Percentiles rank a stretch among this genome's conserved stretches.
These are phyloP conservation scores for Rhyacichthys aspro DNA, from an alignment of 2,797 vertebrate genomes.

Conservation along the genomic window DNA sequence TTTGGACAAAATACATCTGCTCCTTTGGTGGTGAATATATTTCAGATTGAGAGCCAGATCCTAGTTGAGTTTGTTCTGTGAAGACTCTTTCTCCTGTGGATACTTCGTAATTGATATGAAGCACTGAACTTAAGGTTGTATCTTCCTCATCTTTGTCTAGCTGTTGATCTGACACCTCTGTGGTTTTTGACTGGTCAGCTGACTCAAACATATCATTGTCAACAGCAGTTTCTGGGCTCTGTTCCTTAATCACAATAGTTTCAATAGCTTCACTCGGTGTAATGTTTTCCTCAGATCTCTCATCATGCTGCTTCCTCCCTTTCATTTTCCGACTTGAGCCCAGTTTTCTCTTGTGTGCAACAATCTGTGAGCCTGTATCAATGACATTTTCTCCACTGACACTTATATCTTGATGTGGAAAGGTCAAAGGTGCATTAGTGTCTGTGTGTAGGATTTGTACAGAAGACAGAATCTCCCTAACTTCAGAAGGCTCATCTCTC, in stretches of 20 bases:
- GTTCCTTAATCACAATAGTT: neutral
- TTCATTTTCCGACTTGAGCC: constrained; percentile 64
- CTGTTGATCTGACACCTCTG: constrained; percentile 1
- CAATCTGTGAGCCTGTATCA: neutral
- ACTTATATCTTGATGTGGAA: neutral
- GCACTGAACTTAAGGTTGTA: neutral
- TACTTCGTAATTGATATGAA: neutral
- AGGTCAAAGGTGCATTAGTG: too few relatives aligned
- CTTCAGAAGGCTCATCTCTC: too few relatives aligned
- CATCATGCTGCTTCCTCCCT: constrained; percentile 10
- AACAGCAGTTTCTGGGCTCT: neutral
- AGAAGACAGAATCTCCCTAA: too few relatives aligned
- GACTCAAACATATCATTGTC: constrained; percentile 1
- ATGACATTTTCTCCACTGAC: neutral
- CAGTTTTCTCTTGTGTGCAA: constrained; percentile 59
- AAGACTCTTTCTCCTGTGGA: constrained; percentile 3
- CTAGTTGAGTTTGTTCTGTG: neutral
- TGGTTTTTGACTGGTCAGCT: neutral
- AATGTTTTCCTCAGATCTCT: neutral
- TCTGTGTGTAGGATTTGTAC: too few relatives aligned
- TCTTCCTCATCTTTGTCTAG: neutral
- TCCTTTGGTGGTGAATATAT: constrained; percentile 15
- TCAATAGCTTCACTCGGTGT: neutral
- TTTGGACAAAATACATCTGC: too few relatives aligned
- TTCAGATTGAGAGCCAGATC: neutral